These are phyloP conservation scores for Falco biarmicus DNA, from an alignment of 2,797 vertebrate species.

Conservation along the genomic window DNA sequence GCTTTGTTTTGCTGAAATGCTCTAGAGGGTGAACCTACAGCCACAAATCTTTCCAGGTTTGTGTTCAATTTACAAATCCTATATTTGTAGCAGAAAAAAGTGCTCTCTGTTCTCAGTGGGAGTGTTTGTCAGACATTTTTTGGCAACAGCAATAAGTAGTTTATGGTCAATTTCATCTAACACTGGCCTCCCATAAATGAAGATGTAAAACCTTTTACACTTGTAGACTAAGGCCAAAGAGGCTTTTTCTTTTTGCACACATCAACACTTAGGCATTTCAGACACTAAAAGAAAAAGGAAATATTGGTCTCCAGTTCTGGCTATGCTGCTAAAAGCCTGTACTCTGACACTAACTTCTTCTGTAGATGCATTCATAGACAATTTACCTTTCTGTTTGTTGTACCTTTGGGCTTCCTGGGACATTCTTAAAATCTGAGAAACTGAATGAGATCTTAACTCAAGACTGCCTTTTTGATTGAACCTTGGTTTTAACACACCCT, in stretches of 20 bases:
- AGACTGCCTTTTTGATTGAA: background rate
- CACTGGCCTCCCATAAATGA: conserved; percentile 33
- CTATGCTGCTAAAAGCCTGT: background rate
- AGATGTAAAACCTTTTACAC: background rate
- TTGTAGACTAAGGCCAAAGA: background rate
- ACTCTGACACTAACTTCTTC: background rate
- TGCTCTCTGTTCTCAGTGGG: background rate
- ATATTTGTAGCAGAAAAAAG: background rate
- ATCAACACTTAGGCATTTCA: background rate
- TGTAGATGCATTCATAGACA: background rate
- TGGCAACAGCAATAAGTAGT: conserved; percentile 50
- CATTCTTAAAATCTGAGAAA: background rate
- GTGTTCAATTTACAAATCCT: conserved; percentile 55
- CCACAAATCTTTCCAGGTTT: conserved; percentile 53
- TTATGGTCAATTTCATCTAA: conserved; percentile 61
- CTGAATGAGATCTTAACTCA: background rate
- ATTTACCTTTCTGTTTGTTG: background rate
- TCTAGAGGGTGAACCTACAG: background rate
- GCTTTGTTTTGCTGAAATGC: conserved; percentile 2
- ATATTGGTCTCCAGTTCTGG: background rate
- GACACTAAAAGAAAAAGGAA: background rate
- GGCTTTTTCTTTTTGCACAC: background rate
- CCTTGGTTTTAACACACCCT: background rate
- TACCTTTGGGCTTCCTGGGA: background rate
- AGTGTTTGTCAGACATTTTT: conserved; percentile 49